Evolutionary conservation across 2,797 vertebrate genomes (phyloP).

Genomic region (Sciurus carolinensis): DNA sequence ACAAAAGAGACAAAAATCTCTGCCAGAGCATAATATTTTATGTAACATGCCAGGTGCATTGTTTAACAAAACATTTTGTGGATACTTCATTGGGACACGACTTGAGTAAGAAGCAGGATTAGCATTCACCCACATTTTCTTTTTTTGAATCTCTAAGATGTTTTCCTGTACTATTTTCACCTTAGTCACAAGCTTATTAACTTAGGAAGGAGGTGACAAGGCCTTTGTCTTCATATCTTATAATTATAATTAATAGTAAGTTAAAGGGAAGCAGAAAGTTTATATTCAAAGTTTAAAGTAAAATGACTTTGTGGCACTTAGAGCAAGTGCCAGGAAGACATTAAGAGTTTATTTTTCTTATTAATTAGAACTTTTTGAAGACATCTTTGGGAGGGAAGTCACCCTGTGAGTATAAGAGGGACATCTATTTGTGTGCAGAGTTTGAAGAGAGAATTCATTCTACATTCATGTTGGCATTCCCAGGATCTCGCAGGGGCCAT

Average conservation of each 20-base stretch:
- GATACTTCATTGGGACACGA: constrained; percentile 52
- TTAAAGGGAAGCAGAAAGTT: constrained; percentile 77
- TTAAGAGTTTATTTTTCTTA: constrained; percentile 72
- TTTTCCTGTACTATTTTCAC: constrained; percentile 76
- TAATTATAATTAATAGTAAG: constrained; percentile 86
- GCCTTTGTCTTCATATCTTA: constrained; percentile 79
- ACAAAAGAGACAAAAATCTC: constrained; percentile 52
- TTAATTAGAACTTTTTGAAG: constrained; percentile 72
- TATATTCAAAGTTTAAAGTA: constrained; percentile 82
- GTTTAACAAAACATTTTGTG: constrained; percentile 76
- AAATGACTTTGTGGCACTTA: constrained; percentile 74
- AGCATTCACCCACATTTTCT: constrained; percentile 65
- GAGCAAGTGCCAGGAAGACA: constrained; percentile 70
- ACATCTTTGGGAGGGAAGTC: constrained; percentile 29
- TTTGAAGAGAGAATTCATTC: background rate
- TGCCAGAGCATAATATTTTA: constrained; percentile 66
- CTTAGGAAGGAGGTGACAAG: constrained; percentile 74
- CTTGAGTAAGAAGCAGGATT: constrained; percentile 62
- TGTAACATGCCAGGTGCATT: constrained; percentile 64
- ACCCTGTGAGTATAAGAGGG: background rate
- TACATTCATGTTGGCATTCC: background rate
- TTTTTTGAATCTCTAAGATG: constrained; percentile 48
- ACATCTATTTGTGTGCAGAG: background rate
- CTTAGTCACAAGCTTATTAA: constrained; percentile 77
- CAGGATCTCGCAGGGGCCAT: no score